These are phyloP conservation scores for Periplaneta americana DNA, from an alignment of 1,140 invertebrate species.

Conservation along the genomic window DNA sequence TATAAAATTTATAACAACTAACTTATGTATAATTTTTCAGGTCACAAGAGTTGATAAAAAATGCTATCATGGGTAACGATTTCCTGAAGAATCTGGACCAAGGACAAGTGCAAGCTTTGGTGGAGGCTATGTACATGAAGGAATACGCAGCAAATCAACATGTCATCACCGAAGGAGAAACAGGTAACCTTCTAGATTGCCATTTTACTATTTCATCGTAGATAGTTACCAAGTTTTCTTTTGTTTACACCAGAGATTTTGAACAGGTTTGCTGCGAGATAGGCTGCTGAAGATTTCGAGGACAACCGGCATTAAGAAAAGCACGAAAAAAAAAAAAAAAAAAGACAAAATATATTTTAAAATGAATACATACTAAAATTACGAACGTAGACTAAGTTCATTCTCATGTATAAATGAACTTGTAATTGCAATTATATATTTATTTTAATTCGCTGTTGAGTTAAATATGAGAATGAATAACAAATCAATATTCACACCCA, in stretches of 20 bases:
- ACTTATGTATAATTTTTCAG: not conserved
- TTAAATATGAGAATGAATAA: too few relatives aligned
- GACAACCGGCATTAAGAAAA: not conserved
- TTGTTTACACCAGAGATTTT: not conserved
- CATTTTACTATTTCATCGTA: not conserved
- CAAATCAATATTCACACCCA: too few relatives aligned
- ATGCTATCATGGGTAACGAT: constrained; percentile 1
- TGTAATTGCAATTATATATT: too few relatives aligned
- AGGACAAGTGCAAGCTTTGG: not conserved
- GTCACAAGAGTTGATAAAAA: constrained; percentile 2
- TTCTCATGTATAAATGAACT: too few relatives aligned
- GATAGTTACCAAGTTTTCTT: not conserved
- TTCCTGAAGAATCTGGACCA: constrained; percentile 13
- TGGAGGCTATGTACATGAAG: constrained; percentile 11
- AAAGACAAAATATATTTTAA: not conserved
- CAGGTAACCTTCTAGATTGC: not conserved
- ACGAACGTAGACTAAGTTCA: too few relatives aligned
- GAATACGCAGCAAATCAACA: not conserved
- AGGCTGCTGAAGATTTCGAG: not conserved
- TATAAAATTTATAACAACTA: too few relatives aligned
- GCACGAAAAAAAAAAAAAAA: not conserved
- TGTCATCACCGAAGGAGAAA: constrained; percentile 13
- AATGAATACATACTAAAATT: not conserved
- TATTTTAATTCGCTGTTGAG: too few relatives aligned
- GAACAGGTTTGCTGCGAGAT: not conserved